Percentiles rank a stretch among this genome's conserved stretches.
Evolutionary conservation across 2,888 invertebrate species (phyloP).

Genomic region (Rotaria magnacalcarata): DNA sequence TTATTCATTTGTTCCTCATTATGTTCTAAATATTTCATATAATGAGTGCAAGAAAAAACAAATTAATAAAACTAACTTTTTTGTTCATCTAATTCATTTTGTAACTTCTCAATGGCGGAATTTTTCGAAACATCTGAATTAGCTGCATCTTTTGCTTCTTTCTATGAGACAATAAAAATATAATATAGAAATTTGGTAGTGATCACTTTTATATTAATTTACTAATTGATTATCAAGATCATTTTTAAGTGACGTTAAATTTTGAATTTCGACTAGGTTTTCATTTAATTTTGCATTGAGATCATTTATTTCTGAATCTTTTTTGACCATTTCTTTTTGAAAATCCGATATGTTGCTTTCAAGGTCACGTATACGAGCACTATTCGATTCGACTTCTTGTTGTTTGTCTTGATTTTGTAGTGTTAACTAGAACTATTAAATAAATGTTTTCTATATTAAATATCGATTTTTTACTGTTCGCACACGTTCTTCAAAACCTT

Average conservation of each 20-base stretch:
- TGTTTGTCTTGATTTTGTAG: neutral
- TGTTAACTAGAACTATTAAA: neutral
- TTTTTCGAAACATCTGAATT: neutral
- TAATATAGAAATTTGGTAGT: neutral
- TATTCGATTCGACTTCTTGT: neutral
- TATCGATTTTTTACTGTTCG: neutral
- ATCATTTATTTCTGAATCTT: neutral
- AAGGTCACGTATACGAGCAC: neutral
- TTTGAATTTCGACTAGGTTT: neutral
- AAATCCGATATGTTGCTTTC: neutral
- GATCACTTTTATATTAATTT: neutral
- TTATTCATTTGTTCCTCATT: neutral
- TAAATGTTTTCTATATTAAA: neutral
- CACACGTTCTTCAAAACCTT: neutral
- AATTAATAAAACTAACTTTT: neutral
- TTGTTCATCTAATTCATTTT: neutral
- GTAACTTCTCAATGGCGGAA: neutral
- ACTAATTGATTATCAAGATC: neutral
- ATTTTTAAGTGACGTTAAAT: neutral
- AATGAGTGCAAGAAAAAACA: neutral
- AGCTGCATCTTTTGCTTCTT: neutral
- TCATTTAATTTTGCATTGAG: neutral
- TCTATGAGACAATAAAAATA: neutral
- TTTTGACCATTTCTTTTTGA: neutral
- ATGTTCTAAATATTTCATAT: neutral